Percentiles rank a stretch among this genome's conserved stretches.
phyloP scores from a whole-genome alignment of 2,797 vertebrate genomes.

The Hyperoplus immaculatus region DNA sequence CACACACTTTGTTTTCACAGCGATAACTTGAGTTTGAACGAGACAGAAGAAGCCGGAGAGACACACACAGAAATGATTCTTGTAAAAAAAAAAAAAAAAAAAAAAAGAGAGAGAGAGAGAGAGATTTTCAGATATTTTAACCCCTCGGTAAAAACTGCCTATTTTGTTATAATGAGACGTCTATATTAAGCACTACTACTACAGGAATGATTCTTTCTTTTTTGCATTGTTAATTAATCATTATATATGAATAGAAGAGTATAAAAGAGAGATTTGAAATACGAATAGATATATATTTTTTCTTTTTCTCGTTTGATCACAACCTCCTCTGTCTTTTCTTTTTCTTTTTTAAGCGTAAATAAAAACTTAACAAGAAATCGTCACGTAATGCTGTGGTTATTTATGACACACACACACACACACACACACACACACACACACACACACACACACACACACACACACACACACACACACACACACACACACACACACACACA shows the following conservation, averaged over 20 bases:
- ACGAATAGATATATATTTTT: slow-evolving; percentile 88
- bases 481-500: too few species aligned
- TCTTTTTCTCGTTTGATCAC: slow-evolving; percentile 87
- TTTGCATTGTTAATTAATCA: slow-evolving; percentile 88
- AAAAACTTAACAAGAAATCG: slow-evolving; percentile 82
- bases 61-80: slow-evolving; percentile 76
- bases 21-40: too few species aligned
- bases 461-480: too few species aligned
- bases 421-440: too few species aligned
- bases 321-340: slow-evolving; percentile 86
- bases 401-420: too few species aligned
- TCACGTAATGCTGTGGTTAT: neutral
- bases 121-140: slow-evolving; percentile 94
- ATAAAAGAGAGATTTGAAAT: slow-evolving; percentile 84
- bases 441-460: too few species aligned
- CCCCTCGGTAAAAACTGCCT: slow-evolving; percentile 96
- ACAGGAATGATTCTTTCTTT: slow-evolving; percentile 97
- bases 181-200: slow-evolving; percentile 95
- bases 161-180: slow-evolving; percentile 99
- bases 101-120: too few species aligned
- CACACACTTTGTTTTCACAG: too few species aligned
- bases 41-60: slow-evolving; percentile 54
- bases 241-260: slow-evolving; percentile 84
- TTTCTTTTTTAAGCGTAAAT: slow-evolving; percentile 90
- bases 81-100: slow-evolving; percentile 63